Percentiles rank a stretch among this genome's conserved stretches.
These are phyloP conservation scores for Trachurus trachurus DNA, from an alignment of 2,797 vertebrate genomes.

Conservation along the genomic window DNA sequence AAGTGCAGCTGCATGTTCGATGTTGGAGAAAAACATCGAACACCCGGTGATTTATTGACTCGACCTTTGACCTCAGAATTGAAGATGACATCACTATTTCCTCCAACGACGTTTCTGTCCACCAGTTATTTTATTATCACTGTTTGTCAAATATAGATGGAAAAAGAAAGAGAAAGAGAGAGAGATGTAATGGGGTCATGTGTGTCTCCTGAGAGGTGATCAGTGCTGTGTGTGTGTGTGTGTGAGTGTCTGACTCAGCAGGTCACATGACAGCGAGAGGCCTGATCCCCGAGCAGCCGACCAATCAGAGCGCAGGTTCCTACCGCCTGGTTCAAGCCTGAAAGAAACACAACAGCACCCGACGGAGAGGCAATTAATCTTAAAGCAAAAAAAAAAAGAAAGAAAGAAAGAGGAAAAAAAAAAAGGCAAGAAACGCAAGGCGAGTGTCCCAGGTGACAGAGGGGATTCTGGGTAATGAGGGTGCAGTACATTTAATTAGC, in stretches of 20 bases:
- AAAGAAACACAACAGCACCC: not conserved
- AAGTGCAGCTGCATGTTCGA: too few species aligned
- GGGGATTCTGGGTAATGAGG: slow-evolving; percentile 64
- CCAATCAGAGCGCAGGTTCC: slow-evolving; percentile 47
- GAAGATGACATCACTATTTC: not conserved
- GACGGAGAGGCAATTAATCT: slow-evolving; percentile 55
- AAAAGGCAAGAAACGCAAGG: not conserved
- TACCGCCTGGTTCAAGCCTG: not conserved
- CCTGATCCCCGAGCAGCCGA: slow-evolving; percentile 31
- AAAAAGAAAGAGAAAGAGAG: not conserved
- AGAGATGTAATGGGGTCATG: slow-evolving; percentile 55
- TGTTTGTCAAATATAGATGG: not conserved
- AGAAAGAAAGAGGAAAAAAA: too few species aligned
- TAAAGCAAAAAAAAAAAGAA: not conserved
- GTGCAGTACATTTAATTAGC: slow-evolving; percentile 43
- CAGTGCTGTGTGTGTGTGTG: slow-evolving; percentile 14
- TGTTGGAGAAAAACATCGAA: too few species aligned
- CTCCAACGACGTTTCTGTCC: not conserved
- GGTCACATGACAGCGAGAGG: slow-evolving; percentile 48
- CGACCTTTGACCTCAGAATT: not conserved
- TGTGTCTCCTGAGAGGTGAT: slow-evolving; percentile 66
- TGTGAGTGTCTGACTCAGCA: slow-evolving; percentile 59
- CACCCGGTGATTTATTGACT: not conserved
- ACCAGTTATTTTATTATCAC: not conserved
- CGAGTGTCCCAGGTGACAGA: slow-evolving; percentile 32